Base-by-base conservation (phyloP, 2,888 invertebrate genomes). In the Vandiemenella viatica region DNA sequence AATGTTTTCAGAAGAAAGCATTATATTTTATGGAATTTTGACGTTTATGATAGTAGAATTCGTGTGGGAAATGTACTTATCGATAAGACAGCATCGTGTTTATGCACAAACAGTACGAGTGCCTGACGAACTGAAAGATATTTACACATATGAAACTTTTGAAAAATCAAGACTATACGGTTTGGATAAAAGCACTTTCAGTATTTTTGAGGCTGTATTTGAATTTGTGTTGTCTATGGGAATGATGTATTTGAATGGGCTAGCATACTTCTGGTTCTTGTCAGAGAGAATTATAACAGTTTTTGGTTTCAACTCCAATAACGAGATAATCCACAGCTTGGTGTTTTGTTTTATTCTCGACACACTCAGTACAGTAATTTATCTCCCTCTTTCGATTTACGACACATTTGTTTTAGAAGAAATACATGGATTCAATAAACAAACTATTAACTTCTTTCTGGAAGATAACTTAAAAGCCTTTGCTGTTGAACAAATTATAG, bases 401-500 rank as follows among this genome's bases (percentile, higher is more conserved):
- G 76, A 79, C 50, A 90, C 83, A 18, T 98, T 99, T 74, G 79
- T 93, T 1, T 69, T 98, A 48, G 98, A 99, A 69, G 84, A 93
- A 64, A 83, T 80, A 58, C 93, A 95, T 71, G 97, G 97, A 2
- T 99, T 98, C 63, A 98, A 99, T 64, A 97, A 97, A 65, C 65
- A 96, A 77, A 97, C 93, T 1, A 67, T 79, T 3, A 75, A 77
- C 43, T 98, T 98, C 67, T 99, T 88, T 66, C 67, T 87, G 43
- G 87, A 88, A 69, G 98, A 98, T 70, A 85, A 87, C 64, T 64
- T 92, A 1, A 93, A 96, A 64, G 82, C 85, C 50, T 80, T 90
- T 58, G 54, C 85, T 5, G 75, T 99, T 3, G 77, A 76, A 42
- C 77, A 85, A 61, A 71, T 81, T 0, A 75, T 98, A 16, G 76